Percentiles rank a stretch among this genome's conserved stretches.
These are phyloP conservation scores for Sisyra nigra DNA, from an alignment of 2,888 invertebrate genomes.

Conservation along the genomic window DNA sequence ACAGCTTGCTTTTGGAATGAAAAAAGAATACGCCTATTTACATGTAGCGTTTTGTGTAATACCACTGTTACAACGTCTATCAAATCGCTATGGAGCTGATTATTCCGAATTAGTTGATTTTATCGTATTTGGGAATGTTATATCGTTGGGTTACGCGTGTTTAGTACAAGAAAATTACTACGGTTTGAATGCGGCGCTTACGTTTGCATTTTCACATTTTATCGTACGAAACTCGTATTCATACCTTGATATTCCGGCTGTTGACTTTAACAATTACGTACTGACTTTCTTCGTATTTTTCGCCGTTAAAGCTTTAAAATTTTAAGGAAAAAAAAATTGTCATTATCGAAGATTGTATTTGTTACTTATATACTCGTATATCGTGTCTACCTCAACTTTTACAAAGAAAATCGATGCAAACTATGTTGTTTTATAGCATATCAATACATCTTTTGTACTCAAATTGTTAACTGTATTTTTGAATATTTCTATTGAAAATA, in stretches of 20 bases:
- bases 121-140: conserved; percentile 16
- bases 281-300: conserved; percentile 25
- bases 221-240: conserved; percentile 18
- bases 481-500: not conserved
- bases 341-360: not conserved
- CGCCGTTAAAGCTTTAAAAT: conserved; percentile 17
- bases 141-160: conserved; percentile 19
- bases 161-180: conserved; percentile 21
- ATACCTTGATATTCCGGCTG: conserved; percentile 20
- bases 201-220: conserved; percentile 22
- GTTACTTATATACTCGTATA: not conserved
- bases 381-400: not conserved
- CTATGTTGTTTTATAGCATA: not conserved
- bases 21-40: not conserved
- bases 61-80: not conserved
- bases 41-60: conserved; percentile 2
- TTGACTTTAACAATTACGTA: conserved; percentile 25
- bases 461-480: conserved; percentile 1
- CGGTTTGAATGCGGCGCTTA: conserved; percentile 15
- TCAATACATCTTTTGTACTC: not conserved
- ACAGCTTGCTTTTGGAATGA: not conserved
- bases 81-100: not conserved
- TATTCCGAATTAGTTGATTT: conserved; percentile 15
- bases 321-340: not conserved
- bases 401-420: not conserved